phyloP scores from a whole-genome alignment of 2,888 invertebrate species.

The Diarsia brunnea region DNA sequence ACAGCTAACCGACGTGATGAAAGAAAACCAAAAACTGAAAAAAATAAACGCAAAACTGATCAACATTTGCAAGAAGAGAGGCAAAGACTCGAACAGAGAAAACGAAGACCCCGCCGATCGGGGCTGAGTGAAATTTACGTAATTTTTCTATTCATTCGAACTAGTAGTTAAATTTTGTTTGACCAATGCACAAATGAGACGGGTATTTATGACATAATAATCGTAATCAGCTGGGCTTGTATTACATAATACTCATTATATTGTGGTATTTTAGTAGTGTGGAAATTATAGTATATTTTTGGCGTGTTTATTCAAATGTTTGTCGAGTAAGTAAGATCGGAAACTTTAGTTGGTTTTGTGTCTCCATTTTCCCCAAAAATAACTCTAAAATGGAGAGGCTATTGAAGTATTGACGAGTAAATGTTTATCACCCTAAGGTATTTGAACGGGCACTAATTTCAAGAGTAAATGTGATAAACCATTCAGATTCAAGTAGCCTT shows the following conservation, averaged over 20 bases:
- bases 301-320: constrained; percentile 26
- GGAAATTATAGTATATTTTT: constrained; percentile 36
- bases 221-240: constrained; percentile 61
- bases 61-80: constrained; percentile 86
- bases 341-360: constrained; percentile 15
- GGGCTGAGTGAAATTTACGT: constrained; percentile 54
- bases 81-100: constrained; percentile 81
- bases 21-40: constrained; percentile 88
- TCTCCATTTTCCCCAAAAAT: constrained; percentile 9
- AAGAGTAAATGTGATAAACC: background rate
- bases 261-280: constrained; percentile 31
- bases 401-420: constrained; percentile 8
- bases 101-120: constrained; percentile 80
- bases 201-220: constrained; percentile 43
- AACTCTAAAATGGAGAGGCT: constrained; percentile 8
- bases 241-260: constrained; percentile 59
- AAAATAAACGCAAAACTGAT: constrained; percentile 86
- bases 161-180: constrained; percentile 32
- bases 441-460: constrained; percentile 5
- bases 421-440: background rate
- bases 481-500: background rate
- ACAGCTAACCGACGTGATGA: constrained; percentile 86
- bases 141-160: constrained; percentile 24
- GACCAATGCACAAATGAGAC: constrained; percentile 51
- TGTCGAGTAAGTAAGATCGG: background rate